Percentiles rank a stretch among this genome's conserved stretches.
Evolutionary conservation across 2,888 invertebrate genomes (phyloP).

Genomic region (Hydroisotoma schaefferi): DNA sequence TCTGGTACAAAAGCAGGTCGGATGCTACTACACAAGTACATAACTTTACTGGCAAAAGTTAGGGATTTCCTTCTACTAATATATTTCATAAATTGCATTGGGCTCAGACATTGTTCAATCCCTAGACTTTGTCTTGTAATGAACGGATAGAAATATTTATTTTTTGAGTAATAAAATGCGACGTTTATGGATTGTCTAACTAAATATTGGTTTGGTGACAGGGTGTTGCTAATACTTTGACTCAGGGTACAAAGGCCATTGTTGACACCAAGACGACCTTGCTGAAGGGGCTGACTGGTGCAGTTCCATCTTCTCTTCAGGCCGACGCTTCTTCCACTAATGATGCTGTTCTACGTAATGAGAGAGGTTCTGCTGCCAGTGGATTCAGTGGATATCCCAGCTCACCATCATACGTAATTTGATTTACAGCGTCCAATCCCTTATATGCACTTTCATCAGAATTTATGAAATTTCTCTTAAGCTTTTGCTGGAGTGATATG

Average conservation of each 20-base stretch:
- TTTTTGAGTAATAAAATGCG: neutral
- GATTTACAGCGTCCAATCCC: neutral
- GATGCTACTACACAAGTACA: no score
- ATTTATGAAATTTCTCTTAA: neutral
- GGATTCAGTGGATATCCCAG: slow-evolving; percentile 47
- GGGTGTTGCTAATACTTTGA: slow-evolving; percentile 49
- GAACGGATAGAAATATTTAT: neutral
- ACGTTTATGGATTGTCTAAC: neutral
- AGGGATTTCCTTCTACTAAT: no score
- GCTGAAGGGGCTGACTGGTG: slow-evolving; percentile 48
- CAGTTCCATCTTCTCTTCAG: slow-evolving; percentile 43
- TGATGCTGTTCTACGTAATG: slow-evolving; percentile 48
- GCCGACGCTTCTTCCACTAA: slow-evolving; percentile 48
- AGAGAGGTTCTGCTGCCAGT: slow-evolving; percentile 41
- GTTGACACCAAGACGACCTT: slow-evolving; percentile 48
- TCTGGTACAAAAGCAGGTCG: no score
- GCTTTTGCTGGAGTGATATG: neutral
- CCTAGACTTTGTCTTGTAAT: no score
- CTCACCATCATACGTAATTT: slow-evolving; percentile 43
- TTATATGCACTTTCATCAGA: neutral
- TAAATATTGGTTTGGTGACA: slow-evolving; percentile 11
- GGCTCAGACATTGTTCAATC: no score
- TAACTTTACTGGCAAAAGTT: no score
- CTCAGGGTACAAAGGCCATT: slow-evolving; percentile 47
- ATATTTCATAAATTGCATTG: no score